phyloP scores from a whole-genome alignment of 2,888 invertebrate species.

The Drosophila parthenogenetica region DNA sequence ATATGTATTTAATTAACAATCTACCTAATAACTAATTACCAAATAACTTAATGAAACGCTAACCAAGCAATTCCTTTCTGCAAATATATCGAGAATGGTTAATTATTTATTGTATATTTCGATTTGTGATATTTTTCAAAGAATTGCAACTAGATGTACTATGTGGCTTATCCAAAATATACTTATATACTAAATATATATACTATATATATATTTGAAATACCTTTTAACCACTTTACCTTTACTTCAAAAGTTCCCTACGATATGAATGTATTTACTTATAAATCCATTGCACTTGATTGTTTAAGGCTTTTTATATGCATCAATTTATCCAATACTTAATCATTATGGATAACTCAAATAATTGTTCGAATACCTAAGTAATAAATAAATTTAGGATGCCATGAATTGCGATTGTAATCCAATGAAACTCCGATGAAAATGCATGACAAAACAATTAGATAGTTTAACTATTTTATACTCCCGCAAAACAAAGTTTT shows the following conservation, averaged over 20 bases:
- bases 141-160: constrained; percentile 77
- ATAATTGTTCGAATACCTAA: constrained; percentile 28
- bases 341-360: constrained; percentile 24
- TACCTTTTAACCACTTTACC: constrained; percentile 15
- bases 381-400: constrained; percentile 26
- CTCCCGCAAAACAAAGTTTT: constrained; percentile 65
- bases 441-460: constrained; percentile 58
- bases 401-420: constrained; percentile 53
- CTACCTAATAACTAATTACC: constrained; percentile 47
- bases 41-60: constrained; percentile 29
- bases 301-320: constrained; percentile 68
- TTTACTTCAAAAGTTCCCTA: constrained; percentile 55
- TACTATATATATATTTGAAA: constrained; percentile 25
- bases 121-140: constrained; percentile 80
- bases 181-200: constrained; percentile 20
- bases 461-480: constrained; percentile 76
- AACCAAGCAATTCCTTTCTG: constrained; percentile 65
- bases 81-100: constrained; percentile 62
- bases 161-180: constrained; percentile 73
- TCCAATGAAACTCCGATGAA: constrained; percentile 53
- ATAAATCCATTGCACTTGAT: constrained; percentile 64
- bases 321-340: constrained; percentile 28
- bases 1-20: constrained; percentile 27
- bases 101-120: constrained; percentile 78
- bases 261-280: constrained; percentile 58